Base-by-base conservation (phyloP, 2,797 vertebrate genomes). In the Oreortyx pictus region DNA sequence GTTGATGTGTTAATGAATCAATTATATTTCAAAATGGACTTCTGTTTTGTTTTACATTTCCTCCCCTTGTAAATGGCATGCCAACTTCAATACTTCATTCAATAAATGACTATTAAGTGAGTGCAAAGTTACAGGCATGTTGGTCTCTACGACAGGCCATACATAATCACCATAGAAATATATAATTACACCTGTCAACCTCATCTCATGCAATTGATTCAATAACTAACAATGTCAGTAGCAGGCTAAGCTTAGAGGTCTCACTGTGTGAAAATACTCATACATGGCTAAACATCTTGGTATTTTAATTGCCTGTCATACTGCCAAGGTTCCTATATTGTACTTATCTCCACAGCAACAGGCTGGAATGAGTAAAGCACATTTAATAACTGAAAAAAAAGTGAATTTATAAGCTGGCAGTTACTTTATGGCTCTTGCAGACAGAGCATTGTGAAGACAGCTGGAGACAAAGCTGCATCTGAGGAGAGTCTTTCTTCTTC, bases 101-200 rank as follows among this genome's bases (percentile, higher is more conserved):
- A 90, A 96, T 92, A 97, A 97, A 93, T 96, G 97, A 97, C 92
- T 96, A 79, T 95, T 97, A 96, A 97, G 96, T 95, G 96, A 97
- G 89, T 59, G 84, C 95, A 96, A 97, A 97, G 97, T 96, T 97
- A 96, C 96, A 97, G 96, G 88, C 95, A 97, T 77, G 94, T 97
- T 97, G 95, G 91, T 97, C 97, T 98, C 96, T 84, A 96, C 97
- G 97, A 98, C 97, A 98, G 95, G 96, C 94, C 94, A 86, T 96
- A 96, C 92, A 97, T 97, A 98, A 98, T 98, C 98, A 98, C 97
- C 95, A 97, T 14, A 97, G 96, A 98, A 98, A 98, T 98, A 97
- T 95, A 98, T 98, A 98, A 98, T 99, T 98, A 98, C 97, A 97
- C 98, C 98, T 98, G 98, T 98, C 98, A 98, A 96, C 97, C 95